Conservation (phyloP, 2,113 vertebrate species). For the Zosterops borbonicus region DNA sequence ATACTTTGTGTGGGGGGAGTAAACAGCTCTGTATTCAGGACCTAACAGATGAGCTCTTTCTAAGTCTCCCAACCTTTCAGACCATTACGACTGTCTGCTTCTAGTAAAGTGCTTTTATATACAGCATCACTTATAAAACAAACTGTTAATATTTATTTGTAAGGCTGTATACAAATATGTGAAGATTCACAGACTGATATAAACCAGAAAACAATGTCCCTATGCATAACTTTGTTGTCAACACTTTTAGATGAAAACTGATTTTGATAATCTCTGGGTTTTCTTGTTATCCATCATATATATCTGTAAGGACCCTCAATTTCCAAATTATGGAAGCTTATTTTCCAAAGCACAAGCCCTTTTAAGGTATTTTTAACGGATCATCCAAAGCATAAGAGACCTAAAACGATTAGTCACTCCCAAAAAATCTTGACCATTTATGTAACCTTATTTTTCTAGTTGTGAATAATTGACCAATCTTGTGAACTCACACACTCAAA, state of each 20-base stretch:
- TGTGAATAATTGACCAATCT: conserved; percentile 21
- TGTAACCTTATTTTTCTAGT: conserved; percentile 42
- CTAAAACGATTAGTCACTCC: conserved; percentile 41
- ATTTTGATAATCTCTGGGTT: not conserved
- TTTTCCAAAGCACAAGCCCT: not conserved
- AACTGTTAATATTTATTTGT: conserved; percentile 27
- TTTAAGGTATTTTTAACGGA: conserved; percentile 37
- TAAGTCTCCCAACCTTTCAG: not conserved
- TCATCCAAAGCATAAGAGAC: not conserved
- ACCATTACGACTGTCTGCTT: not conserved
- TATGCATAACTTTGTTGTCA: not conserved
- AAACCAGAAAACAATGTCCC: conserved; percentile 8
- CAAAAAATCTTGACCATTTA: conserved; percentile 31
- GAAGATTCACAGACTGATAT: not conserved
- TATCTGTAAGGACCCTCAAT: not conserved
- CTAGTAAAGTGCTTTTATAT: conserved; percentile 11
- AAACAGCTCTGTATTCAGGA: not conserved
- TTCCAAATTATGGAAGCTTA: not conserved
- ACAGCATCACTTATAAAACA: conserved; percentile 7
- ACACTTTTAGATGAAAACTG: not conserved
- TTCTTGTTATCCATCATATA: not conserved
- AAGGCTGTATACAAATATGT: conserved; percentile 29
- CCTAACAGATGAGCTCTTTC: not conserved
- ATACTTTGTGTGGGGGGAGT: not conserved
- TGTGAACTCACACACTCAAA: conserved; percentile 13